Base-by-base conservation (phyloP, 2,113 vertebrate genomes). In the Anas platyrhynchos region DNA sequence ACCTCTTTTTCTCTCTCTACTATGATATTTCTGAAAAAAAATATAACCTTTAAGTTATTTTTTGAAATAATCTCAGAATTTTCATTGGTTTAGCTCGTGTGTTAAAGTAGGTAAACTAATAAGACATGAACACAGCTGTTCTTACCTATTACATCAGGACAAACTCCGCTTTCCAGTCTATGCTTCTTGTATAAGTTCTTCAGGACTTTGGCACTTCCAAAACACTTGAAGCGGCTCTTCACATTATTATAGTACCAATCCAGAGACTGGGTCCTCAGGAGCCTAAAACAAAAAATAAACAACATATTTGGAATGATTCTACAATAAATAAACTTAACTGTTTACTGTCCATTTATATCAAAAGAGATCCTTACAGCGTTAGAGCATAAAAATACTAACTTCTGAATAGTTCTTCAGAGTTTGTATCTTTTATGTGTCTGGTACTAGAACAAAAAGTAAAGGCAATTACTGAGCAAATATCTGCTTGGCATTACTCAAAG, bases 191-290 rank as follows among this genome's bases (percentile, higher is more conserved):
- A 99, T 63, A 99, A 97, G 83, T 99, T 99, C 97, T 99, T 99
- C 96, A 99, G 96, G 91, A 99, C 99, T 97, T 99, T 99, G 94
- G 99, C 99, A 38, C 99, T 99, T 96, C 99, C 99, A 21, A 99
- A 99, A 96, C 99, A 98, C 92, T 99, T 99, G 97, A 99, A 99
- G 66, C 99, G 99, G 86, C 98, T 99, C 98, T 99, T 99, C 88
- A 99, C 99, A 50, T 99, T 99, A 93, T 98, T 99, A 91, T 99
- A 99, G 97, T 99, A 99, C 99, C 99, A 99, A 97, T 99, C 99
- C 81, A 99, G 98, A 32, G 99, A 99, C 96, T 99, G 99, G 1
- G 98, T 98, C 96, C 98, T 98, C 86, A 99, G 97, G 27, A 99
- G 92, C 97, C 99, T 99, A 94, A 67, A 96, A 55, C 18, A 61